Conservation (phyloP, 2,797 vertebrate genomes). For the Peromyscus eremicus region DNA sequence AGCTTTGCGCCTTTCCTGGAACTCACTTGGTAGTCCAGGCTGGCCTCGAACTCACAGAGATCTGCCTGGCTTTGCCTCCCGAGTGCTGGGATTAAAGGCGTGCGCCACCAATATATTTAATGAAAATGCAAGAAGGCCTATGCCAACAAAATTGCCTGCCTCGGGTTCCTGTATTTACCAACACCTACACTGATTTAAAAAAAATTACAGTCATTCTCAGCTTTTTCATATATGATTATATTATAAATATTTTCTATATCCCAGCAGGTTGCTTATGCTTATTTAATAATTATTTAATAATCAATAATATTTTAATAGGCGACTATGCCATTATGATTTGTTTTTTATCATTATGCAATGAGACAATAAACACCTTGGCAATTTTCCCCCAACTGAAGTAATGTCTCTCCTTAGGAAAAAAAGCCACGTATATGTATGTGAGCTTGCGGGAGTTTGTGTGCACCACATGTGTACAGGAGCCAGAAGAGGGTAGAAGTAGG, state of each 20-base stretch:
- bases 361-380: conserved; percentile 3
- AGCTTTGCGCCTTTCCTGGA: no score
- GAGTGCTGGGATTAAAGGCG: no score
- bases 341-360: conserved; percentile 10
- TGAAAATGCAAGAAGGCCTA: not conserved
- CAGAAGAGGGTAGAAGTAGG: no score
- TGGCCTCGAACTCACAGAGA: no score
- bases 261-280: conserved; percentile 2
- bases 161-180: not conserved
- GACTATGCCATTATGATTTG: not conserved
- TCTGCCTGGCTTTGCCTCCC: no score
- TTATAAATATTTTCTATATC: conserved; percentile 48
- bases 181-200: not conserved
- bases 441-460: not conserved
- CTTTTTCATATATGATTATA: not conserved
- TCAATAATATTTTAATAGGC: not conserved
- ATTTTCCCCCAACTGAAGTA: not conserved
- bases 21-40: no score
- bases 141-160: not conserved
- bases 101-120: not conserved
- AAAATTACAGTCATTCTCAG: not conserved
- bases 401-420: not conserved
- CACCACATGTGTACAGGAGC: not conserved
- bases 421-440: not conserved
- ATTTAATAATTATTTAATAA: conserved; percentile 30